Conservation (phyloP, 2,888 invertebrate genomes). For the Trissolcus brochymenae region DNA sequence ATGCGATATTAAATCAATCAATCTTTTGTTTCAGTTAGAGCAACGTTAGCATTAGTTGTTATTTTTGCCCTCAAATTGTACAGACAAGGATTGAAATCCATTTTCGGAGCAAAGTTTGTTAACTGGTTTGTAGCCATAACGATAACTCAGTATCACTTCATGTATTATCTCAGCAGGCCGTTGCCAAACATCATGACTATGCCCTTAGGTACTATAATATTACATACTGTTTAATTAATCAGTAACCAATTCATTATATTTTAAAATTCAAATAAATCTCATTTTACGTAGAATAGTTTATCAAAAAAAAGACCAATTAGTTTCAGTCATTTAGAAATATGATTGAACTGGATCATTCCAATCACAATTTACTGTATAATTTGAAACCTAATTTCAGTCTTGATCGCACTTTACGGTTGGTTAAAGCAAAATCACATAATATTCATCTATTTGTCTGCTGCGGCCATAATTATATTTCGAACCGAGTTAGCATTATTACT, state of each 20-base stretch:
- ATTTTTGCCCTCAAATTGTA: constrained; percentile 86
- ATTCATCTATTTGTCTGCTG: constrained; percentile 90
- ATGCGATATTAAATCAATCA: too few relatives aligned
- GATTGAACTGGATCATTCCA: background rate
- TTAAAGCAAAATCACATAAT: constrained; percentile 84
- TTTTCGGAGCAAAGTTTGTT: constrained; percentile 87
- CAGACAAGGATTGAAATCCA: constrained; percentile 84
- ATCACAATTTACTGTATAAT: constrained; percentile 1
- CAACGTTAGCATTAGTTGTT: constrained; percentile 86
- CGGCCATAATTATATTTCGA: constrained; percentile 92
- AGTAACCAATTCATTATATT: background rate
- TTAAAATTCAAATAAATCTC: background rate
- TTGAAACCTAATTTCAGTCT: constrained; percentile 80
- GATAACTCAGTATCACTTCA: constrained; percentile 96
- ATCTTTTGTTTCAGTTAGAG: constrained; percentile 83
- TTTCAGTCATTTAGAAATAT: too few relatives aligned
- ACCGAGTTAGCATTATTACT: constrained; percentile 91
- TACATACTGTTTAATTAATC: background rate
- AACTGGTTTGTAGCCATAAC: constrained; percentile 91
- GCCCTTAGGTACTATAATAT: constrained; percentile 84
- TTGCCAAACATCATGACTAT: constrained; percentile 97
- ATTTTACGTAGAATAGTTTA: background rate
- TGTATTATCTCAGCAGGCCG: constrained; percentile 96
- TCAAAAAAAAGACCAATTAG: background rate
- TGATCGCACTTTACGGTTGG: constrained; percentile 92